These are phyloP conservation scores for Ailurus styani DNA, from an alignment of 2,113 vertebrate species.

Conservation along the genomic window DNA sequence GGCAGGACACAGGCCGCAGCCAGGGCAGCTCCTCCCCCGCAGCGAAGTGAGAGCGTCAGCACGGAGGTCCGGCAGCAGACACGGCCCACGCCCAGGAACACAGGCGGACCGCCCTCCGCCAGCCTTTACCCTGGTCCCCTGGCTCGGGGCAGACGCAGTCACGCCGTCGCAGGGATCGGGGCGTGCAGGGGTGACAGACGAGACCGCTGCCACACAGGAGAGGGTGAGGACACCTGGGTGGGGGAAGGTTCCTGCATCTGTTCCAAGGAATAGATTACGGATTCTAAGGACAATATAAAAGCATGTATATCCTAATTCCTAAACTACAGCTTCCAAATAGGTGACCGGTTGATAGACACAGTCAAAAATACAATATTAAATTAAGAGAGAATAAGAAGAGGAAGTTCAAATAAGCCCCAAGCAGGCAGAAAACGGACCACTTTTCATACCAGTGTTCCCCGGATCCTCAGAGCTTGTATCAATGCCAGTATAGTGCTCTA, in stretches of 20 bases:
- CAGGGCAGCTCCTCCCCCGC: too few species aligned
- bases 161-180: too few species aligned
- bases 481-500: slow-evolving; percentile 92
- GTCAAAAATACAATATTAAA: background rate
- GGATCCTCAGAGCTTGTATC: slow-evolving; percentile 83
- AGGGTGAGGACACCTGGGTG: background rate
- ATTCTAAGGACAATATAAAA: background rate
- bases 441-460: slow-evolving; percentile 81
- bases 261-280: background rate
- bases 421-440: background rate
- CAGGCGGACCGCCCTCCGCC: too few species aligned
- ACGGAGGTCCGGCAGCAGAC: too few species aligned
- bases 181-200: background rate
- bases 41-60: too few species aligned
- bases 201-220: background rate
- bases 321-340: background rate
- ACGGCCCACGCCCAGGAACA: too few species aligned
- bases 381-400: background rate
- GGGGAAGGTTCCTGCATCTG: background rate
- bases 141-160: too few species aligned
- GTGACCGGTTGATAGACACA: background rate
- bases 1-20: too few species aligned
- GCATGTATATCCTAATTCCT: background rate
- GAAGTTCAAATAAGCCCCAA: background rate
- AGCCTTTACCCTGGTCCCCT: too few species aligned